Evolutionary conservation across 2,113 vertebrate genomes (phyloP), one percentile per base, ranked within the genome.

Genomic region (Hydrolagus affinis): DNA sequence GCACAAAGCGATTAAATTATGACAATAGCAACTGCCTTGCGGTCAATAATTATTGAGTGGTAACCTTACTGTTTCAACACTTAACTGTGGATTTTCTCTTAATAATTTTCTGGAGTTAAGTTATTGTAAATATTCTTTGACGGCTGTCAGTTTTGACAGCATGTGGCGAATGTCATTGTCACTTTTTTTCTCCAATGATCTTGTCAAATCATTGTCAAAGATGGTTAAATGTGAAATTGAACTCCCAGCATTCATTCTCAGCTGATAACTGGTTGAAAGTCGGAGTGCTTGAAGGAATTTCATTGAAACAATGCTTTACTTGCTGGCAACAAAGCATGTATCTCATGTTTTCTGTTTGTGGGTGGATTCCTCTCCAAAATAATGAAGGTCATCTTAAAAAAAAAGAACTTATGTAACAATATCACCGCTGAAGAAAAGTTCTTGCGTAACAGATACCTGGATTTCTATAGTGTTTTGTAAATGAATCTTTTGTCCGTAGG

Each of bases 401-500:
- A 83, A 68, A 83, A n/a, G n/a, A n/a, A n/a, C n/a, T 21, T 69
- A 69, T 66, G 30, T 30, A 64, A 9, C 66, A 66, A 83, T 83
- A 66, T 15, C 8, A 10, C 25, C 28, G 15, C 15, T 68, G 28
- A 32, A 25, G 66, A 83, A 83, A 21, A 69, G 60, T 64, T 83
- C 15, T 8, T 68, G 62, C 19, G 62, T 83, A 83, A 83, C 62
- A 30, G 78, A 21, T 28, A 80, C 75, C 75, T 59, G n/a, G 59
- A 78, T 80, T 17, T 60, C 59, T 80, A 64, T 28, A 30, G 60
- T 19, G 60, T 80, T 64, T 64, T 64, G 77, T 23, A 80, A 80
- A 78, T 60, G 77, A 7, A 30, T 64, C 77, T 80, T 64, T 60
- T 78, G 77, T 80, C 64, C n/a, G 28, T 11, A 66, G 78, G 32